Conservation (phyloP, 1,140 invertebrate species). For the Meteorus sp. region DNA sequence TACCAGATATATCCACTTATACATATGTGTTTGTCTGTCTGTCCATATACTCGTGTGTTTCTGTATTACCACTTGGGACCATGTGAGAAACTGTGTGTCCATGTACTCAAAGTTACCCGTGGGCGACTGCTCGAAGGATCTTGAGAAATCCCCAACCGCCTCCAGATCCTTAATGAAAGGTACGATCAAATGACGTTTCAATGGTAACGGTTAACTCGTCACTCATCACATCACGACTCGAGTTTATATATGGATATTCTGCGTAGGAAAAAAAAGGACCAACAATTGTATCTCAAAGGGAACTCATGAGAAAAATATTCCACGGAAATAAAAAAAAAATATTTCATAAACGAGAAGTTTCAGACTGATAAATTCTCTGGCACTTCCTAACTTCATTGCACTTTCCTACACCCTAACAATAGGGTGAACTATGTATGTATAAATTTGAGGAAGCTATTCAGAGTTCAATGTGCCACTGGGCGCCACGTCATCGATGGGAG, state of each 20-base stretch:
- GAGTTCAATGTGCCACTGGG: not conserved
- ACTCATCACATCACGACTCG: not conserved
- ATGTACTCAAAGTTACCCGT: slow-evolving; percentile 9
- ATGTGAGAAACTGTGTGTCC: slow-evolving; percentile 19
- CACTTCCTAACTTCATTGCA: no score
- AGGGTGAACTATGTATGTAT: no score
- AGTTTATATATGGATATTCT: not conserved
- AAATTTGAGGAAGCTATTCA: not conserved
- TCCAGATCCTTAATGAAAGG: slow-evolving; percentile 17
- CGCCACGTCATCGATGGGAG: not conserved
- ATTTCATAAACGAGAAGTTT: no score
- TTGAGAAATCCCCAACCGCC: slow-evolving; percentile 30
- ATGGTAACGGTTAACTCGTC: slow-evolving; percentile 2
- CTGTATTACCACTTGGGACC: slow-evolving; percentile 1
- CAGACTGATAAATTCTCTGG: no score
- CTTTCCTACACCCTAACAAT: no score
- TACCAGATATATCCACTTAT: not conserved
- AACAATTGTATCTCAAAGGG: no score
- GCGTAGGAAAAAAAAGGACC: no score
- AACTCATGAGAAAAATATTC: no score
- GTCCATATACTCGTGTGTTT: slow-evolving; percentile 17
- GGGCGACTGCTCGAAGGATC: slow-evolving; percentile 29
- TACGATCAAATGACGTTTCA: not conserved
- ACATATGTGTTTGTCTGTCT: slow-evolving; percentile 13
- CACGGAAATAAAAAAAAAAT: no score